phyloP scores from a whole-genome alignment of 2,888 invertebrate species.

The Athripsodes cinereus region DNA sequence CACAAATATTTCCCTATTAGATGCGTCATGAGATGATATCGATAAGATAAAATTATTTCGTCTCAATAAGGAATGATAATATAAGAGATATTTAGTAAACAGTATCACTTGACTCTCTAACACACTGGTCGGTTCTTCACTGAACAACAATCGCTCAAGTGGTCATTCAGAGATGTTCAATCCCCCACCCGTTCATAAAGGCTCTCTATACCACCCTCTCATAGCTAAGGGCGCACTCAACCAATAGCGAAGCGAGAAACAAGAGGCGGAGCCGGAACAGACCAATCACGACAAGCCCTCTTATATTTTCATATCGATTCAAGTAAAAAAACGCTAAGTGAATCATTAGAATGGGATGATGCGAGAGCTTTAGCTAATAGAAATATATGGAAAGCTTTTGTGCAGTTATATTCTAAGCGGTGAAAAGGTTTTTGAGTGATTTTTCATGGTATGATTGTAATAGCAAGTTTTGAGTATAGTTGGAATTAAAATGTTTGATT shows the following conservation, averaged over 20 bases:
- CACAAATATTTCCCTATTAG: no score
- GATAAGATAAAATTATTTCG: no score
- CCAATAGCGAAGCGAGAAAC: constrained; percentile 38
- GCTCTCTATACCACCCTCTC: constrained; percentile 48
- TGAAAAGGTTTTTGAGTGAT: constrained; percentile 14
- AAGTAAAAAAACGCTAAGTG: constrained; percentile 22
- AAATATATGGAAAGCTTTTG: constrained; percentile 2
- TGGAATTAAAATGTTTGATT: constrained; percentile 8
- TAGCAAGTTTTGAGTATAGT: constrained; percentile 6
- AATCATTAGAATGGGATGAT: constrained; percentile 17
- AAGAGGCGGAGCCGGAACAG: constrained; percentile 40
- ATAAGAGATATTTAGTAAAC: background rate
- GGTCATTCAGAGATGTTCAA: constrained; percentile 32
- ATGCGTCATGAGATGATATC: no score
- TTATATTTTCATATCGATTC: constrained; percentile 22
- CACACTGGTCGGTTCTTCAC: constrained; percentile 16
- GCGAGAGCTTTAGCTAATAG: background rate
- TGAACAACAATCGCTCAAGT: constrained; percentile 15
- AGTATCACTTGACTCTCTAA: constrained; percentile 16
- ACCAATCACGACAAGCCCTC: constrained; percentile 36
- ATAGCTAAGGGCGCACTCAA: constrained; percentile 42
- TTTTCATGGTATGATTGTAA: constrained; percentile 11
- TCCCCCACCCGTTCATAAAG: constrained; percentile 35
- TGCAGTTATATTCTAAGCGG: constrained; percentile 14
- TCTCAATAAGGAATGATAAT: no score